Conservation (phyloP, 1,140 invertebrate species). For the Drosophila varians region DNA sequence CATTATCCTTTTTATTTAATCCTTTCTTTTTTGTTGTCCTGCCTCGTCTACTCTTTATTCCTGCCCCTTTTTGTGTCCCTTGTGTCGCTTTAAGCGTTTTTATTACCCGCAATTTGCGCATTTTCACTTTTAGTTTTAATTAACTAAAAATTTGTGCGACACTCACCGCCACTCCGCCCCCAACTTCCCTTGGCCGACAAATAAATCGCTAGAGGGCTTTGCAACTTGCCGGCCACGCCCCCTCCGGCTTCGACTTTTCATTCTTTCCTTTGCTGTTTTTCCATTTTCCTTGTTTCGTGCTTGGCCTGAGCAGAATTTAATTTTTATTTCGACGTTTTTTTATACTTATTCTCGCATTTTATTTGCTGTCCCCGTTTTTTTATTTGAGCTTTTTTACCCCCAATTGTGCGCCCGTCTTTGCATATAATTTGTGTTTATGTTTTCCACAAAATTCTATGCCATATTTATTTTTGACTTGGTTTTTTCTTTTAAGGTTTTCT, state of each 20-base stretch:
- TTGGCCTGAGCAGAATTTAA: constrained; percentile 23
- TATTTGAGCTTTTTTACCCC: constrained; percentile 22
- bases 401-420: constrained; percentile 51
- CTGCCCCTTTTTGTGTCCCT: constrained; percentile 1
- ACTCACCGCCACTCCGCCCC: constrained; percentile 5
- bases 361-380: constrained; percentile 60
- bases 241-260: constrained; percentile 9
- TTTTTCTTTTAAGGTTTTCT: constrained; percentile 45
- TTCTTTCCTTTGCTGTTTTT: constrained; percentile 22
- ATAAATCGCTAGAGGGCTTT: constrained; percentile 28
- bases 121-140: constrained; percentile 81
- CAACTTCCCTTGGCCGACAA: background rate
- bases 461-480: constrained; percentile 46
- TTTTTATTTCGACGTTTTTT: constrained; percentile 18
- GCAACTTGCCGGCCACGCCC: constrained; percentile 16
- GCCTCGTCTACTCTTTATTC: background rate
- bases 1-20: constrained; percentile 30
- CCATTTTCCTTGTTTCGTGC: constrained; percentile 42
- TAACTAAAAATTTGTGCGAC: constrained; percentile 72
- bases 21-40: constrained; percentile 3
- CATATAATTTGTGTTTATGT: constrained; percentile 56
- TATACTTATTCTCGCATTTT: constrained; percentile 56
- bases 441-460: constrained; percentile 59
- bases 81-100: constrained; percentile 59
- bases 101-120: constrained; percentile 75